A percentile compares a stretch with the other conserved stretches of the same genome.
Conservation (phyloP, 2,888 invertebrate genomes). For the Plebejus anna region DNA sequence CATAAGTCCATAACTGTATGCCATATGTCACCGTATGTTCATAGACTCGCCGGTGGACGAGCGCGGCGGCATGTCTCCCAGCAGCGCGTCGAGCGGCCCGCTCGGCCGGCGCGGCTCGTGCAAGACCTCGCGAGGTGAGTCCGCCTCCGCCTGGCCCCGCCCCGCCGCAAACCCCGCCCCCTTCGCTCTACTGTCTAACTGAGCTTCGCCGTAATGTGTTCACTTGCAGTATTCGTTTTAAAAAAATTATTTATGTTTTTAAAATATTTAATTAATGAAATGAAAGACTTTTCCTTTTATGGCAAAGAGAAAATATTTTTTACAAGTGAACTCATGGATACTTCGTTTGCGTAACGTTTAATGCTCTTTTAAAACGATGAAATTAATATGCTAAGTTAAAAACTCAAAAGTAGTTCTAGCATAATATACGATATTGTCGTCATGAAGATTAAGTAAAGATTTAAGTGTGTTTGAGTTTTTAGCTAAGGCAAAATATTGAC, state of each 20-base stretch:
- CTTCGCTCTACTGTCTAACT: constrained; percentile 30
- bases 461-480: constrained; percentile 21
- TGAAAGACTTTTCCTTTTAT: not conserved
- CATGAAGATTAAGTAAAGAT: too few relatives aligned
- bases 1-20: constrained; percentile 39
- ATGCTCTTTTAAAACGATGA: not conserved
- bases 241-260: not conserved
- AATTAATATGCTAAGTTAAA: constrained; percentile 1
- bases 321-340: constrained; percentile 10
- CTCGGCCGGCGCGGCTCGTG: constrained; percentile 91
- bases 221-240: constrained; percentile 3
- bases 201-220: constrained; percentile 26
- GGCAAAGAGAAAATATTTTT: not conserved
- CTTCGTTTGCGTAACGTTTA: constrained; percentile 15
- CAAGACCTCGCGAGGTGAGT: constrained; percentile 92
- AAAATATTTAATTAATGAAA: not conserved
- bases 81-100: constrained; percentile 83
- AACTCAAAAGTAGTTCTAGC: not conserved
- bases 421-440: too few relatives aligned
- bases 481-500: not conserved
- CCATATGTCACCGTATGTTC: constrained; percentile 35
- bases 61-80: constrained; percentile 86
- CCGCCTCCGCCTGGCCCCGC: constrained; percentile 24
- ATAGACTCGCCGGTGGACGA: constrained; percentile 87
- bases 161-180: constrained; percentile 6